Evolutionary conservation across 2,797 vertebrate genomes (phyloP).

Genomic region (Enteromius afrohamiltoni): DNA sequence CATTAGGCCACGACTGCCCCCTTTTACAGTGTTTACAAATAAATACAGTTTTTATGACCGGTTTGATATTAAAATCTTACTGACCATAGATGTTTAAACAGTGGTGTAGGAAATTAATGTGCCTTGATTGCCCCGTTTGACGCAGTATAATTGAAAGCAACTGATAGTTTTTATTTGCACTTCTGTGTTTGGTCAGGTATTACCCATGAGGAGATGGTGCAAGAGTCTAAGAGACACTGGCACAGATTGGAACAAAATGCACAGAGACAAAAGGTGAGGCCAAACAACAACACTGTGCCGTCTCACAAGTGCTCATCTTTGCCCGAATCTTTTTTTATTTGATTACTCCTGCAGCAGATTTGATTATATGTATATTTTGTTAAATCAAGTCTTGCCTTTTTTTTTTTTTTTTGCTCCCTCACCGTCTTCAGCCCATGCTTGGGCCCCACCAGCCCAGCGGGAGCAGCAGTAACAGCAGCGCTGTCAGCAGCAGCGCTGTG

Average conservation of each 20-base stretch:
- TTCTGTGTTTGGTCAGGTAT: slow-evolving; percentile 79
- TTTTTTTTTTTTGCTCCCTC: neutral
- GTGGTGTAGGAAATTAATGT: neutral
- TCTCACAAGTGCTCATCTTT: neutral
- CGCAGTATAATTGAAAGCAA: neutral
- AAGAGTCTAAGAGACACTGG: slow-evolving; percentile 97
- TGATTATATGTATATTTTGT: neutral
- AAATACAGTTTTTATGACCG: neutral
- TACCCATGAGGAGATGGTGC: slow-evolving; percentile 96
- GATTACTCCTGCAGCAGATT: neutral
- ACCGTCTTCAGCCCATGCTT: slow-evolving; percentile 74
- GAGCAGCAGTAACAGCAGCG: slow-evolving; percentile 54
- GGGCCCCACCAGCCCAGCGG: slow-evolving; percentile 73
- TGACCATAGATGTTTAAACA: neutral
- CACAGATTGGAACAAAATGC: slow-evolving; percentile 89
- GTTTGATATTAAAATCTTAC: neutral
- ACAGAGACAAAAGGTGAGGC: slow-evolving; percentile 82
- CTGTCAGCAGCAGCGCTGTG: slow-evolving; percentile 49
- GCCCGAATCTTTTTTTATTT: neutral
- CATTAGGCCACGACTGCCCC: too few relatives aligned
- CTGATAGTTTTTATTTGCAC: neutral
- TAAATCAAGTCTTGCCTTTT: neutral
- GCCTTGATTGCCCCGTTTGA: neutral
- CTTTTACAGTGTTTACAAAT: neutral
- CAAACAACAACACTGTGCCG: neutral